phyloP scores from a whole-genome alignment of 2,797 vertebrate species.

The Sphenopsis melanotis region DNA sequence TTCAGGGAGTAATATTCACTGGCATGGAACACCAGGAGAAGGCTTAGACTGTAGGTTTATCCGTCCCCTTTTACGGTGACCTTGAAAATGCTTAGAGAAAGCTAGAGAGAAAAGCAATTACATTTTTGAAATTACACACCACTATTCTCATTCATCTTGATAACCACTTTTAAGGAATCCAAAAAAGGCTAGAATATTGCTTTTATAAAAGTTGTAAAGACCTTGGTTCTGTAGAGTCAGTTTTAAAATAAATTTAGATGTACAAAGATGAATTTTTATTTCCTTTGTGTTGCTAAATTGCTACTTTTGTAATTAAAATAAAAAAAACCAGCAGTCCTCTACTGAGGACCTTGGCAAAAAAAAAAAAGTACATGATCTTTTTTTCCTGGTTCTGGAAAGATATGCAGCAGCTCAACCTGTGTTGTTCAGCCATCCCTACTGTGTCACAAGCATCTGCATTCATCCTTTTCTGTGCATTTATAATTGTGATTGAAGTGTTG shows the following conservation, averaged over 20 bases:
- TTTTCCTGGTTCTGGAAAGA: background rate
- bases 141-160: conserved; percentile 81
- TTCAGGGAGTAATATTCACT: background rate
- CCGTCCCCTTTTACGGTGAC: conserved; percentile 63
- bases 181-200: conserved; percentile 67
- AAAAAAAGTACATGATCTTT: background rate
- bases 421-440: background rate
- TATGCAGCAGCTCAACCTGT: background rate
- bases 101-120: conserved; percentile 80
- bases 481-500: background rate
- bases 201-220: conserved; percentile 65
- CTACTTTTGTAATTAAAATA: background rate
- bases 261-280: conserved; percentile 71
- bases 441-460: background rate
- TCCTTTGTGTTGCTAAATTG: conserved; percentile 67
- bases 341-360: background rate
- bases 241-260: conserved; percentile 76
- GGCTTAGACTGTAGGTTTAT: conserved; percentile 43
- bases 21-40: conserved; percentile 40
- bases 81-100: conserved; percentile 73
- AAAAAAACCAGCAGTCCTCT: background rate
- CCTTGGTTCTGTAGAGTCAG: conserved; percentile 50
- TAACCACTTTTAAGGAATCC: conserved; percentile 78
- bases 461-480: background rate
- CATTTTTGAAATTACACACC: conserved; percentile 80